Base-by-base conservation (phyloP, 2,888 invertebrate species). In the Spialia ferax region DNA sequence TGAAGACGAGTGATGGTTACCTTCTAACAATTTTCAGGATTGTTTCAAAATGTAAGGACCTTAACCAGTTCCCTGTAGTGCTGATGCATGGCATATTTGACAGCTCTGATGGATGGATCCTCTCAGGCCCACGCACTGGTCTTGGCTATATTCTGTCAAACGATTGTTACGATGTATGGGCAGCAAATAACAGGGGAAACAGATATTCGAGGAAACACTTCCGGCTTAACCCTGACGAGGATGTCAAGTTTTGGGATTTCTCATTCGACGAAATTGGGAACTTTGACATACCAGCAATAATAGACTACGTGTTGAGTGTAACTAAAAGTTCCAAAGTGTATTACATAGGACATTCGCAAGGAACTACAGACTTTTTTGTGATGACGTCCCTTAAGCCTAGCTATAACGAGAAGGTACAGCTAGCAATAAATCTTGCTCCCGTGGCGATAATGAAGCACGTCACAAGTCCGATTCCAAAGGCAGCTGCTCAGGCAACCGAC, bases 261-360 rank as follows among this genome's bases (percentile, higher is more conserved):
- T 95, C 95, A 66, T 95, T 95, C 90, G 95, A 97, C 77, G 96
- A 97, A 80, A 95, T 96, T 81, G 97, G 96, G 0, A 75, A 85
- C 20, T 94, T 94, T 74, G 97, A 97, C 82, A 72, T 97, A 6
- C 96, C 97, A 2, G 95, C 96, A 0, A 94, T 94, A 81, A 94
- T 86, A 6, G 84, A 86, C 68, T 82, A 76, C 56, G 71, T 86
- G 23, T 68, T 83, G 11, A 48, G 68, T 1, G 59, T 68, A 1
- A 96, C 96, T 0, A 86, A 89, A 0, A 87, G 92, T 52, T 69
- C 86, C 1, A 85, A 94, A 63, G 70, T 97, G 0, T 94, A 94
- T 73, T 96, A 96, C 77, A 82, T 96, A 8, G 97, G 96, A 0
- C 96, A 97, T 80, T 97, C 96, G 0, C 91, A 94, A 78, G 97